Evolutionary conservation across 2,888 invertebrate genomes (phyloP), one percentile per base, ranked within the genome.

Genomic region (Nemotelus pantherinus): DNA sequence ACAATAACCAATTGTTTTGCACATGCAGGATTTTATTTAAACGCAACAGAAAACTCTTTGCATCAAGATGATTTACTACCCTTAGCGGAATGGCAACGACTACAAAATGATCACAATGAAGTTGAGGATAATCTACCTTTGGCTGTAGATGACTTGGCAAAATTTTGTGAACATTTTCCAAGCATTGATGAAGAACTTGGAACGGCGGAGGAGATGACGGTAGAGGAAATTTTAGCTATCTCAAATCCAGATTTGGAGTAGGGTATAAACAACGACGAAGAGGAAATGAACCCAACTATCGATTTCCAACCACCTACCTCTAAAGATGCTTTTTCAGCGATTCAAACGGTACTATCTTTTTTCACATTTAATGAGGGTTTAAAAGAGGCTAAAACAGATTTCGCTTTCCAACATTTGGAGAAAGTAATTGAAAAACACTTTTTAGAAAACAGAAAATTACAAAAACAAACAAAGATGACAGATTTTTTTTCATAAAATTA

Each of bases 151-250:
- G 63, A 63, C 65, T 47, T 44, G 65, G 65, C 45, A 65, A 10
- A 65, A 65, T 65, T 7, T 45, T 65, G 65, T 3, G 47, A 65
- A 65, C 5, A 45, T 45, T 65, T 41, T 65, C n/a, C 65, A 65
- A 65, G 47, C 65, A 65, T 65, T 65, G 65, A 65, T 65, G 65
- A 65, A 3, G 65, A 44, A 65, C 65, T 65, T 45, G 65, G 47
- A 65, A 65, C 65, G 44, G 45, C n/a, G 45, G 65, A 65, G 5
- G 65, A 45, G 10, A 65, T 47, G 44, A 47, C 47, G 10, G 65
- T n/a, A 47, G 65, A 9, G 44, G 65, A 47, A 44, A 45, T 65
- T 45, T 65, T 44, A 47, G 65, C 45, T 65, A 45, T 65, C 65
- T 45, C 65, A 47, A 65, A 65, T 65, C 45, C 65, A 65, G 9